Conservation (phyloP, 2,797 vertebrate genomes). For the Ceryle rudis region DNA sequence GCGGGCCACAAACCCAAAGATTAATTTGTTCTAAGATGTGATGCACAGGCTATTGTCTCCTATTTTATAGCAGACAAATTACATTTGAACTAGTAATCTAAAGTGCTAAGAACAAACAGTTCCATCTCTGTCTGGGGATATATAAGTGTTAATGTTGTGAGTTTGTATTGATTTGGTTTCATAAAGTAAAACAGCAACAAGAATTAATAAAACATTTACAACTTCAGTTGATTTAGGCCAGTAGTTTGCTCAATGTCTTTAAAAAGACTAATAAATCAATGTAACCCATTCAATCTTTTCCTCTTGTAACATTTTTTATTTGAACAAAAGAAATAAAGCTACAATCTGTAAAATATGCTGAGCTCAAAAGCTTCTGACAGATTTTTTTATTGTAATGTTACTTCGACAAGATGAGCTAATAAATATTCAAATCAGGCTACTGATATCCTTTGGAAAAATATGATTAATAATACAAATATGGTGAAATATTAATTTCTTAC, state of each 20-base stretch:
- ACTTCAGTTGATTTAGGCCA: constrained; percentile 72
- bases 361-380: constrained; percentile 74
- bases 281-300: constrained; percentile 66
- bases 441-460: constrained; percentile 56
- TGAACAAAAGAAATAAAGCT: constrained; percentile 75
- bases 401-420: constrained; percentile 68
- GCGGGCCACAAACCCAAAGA: constrained; percentile 49
- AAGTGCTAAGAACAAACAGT: constrained; percentile 57
- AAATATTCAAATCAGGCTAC: constrained; percentile 71
- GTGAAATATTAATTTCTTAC: constrained; percentile 84
- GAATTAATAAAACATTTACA: constrained; percentile 81
- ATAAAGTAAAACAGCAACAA: constrained; percentile 76
- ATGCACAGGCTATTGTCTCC: constrained; percentile 40
- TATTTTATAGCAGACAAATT: constrained; percentile 58
- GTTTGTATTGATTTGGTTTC: constrained; percentile 74
- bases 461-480: constrained; percentile 72
- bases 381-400: constrained; percentile 69
- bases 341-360: constrained; percentile 68
- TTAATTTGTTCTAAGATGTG: constrained; percentile 40
- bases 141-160: constrained; percentile 69
- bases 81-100: constrained; percentile 64
- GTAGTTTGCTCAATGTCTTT: constrained; percentile 70
- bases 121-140: constrained; percentile 56
- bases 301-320: constrained; percentile 71
- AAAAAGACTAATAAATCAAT: constrained; percentile 80